Base-by-base conservation (phyloP, 2,888 invertebrate species). In the Girardia tigrina region DNA sequence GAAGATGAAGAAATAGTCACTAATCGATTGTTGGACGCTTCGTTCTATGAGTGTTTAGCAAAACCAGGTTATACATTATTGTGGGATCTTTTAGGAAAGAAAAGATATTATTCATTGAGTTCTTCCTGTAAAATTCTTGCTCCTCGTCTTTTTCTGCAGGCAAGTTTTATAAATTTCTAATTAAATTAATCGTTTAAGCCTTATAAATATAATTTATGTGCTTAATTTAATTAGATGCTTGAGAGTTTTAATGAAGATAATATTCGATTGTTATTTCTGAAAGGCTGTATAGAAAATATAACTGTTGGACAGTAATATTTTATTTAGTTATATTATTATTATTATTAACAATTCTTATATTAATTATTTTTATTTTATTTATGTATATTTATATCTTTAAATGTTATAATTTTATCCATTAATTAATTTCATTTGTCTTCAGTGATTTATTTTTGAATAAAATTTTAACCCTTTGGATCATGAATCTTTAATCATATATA, bases 241-340 rank as follows among this genome's bases (percentile, higher is more conserved):
- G 56, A 56, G n/a, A 56, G 56, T 56, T 56, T 56, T 16, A 56
- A 56, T 23, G 56, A 56, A n/a, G 56, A 56, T 56, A 56, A 56
- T 56, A 56, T 56, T 2, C 56, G 56, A 56, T n/a, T 56, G 4
- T 23, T 56, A 2, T 56, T 56, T 56, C n/a, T 56, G 56, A 56
- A 56, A 56, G 56, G 56, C 4, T 56, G 56, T 16, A 16, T 56
- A 12, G 56, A 56, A 56, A 56, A 56, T 16, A 56, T 56, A n/a
- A 56, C 56, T 56, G n/a, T 56, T 56, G 56, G 56, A 56, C 56
- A 56, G 56, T 56, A 56, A 56, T 36, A n/a, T 56, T 56, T 56
- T 56, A 12, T 56, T 8, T 16, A n/a, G 4, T 8, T 2, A 8
- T 20, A 16, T 56, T 56, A 2, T 4, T 56, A 56, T 23, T 56